Conservation (phyloP, 2,888 invertebrate genomes). For the Dasypogon diadema region DNA sequence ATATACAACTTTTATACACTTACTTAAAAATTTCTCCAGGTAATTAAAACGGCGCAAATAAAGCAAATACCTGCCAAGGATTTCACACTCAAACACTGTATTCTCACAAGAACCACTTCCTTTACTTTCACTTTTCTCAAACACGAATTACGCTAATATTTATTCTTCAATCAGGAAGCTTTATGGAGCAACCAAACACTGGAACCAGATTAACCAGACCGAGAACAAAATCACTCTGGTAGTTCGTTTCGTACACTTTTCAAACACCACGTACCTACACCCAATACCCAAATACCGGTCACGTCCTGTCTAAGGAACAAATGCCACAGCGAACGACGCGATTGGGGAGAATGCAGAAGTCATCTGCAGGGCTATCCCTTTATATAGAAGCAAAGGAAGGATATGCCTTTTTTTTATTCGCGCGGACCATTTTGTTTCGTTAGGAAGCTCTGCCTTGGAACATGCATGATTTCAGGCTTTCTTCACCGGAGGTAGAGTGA, state of each 20-base stretch:
- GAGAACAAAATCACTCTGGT: slow-evolving; percentile 12
- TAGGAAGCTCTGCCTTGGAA: slow-evolving; percentile 10
- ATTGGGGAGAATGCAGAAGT: slow-evolving; percentile 15
- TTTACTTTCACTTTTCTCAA: slow-evolving; percentile 19
- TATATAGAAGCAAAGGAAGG: slow-evolving; percentile 13
- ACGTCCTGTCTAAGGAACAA: slow-evolving; percentile 6
- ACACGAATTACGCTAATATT: slow-evolving; percentile 1
- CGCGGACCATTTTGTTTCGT: slow-evolving; percentile 18
- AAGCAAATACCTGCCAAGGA: no score
- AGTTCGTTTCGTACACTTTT: not conserved
- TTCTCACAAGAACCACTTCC: slow-evolving; percentile 2
- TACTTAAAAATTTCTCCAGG: no score
- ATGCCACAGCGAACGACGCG: not conserved
- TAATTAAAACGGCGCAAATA: no score
- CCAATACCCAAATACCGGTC: slow-evolving; percentile 10
- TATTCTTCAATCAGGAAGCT: not conserved
- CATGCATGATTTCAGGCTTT: not conserved
- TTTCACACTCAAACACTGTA: slow-evolving; percentile 2
- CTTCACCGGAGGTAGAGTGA: not conserved
- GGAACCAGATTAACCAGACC: not conserved
- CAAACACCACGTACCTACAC: not conserved
- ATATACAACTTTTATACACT: no score
- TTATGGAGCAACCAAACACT: slow-evolving; percentile 8
- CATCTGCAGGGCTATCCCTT: slow-evolving; percentile 28
- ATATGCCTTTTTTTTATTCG: not conserved